Base-by-base conservation (phyloP, 2,888 invertebrate species). In the Cenopis cana region DNA sequence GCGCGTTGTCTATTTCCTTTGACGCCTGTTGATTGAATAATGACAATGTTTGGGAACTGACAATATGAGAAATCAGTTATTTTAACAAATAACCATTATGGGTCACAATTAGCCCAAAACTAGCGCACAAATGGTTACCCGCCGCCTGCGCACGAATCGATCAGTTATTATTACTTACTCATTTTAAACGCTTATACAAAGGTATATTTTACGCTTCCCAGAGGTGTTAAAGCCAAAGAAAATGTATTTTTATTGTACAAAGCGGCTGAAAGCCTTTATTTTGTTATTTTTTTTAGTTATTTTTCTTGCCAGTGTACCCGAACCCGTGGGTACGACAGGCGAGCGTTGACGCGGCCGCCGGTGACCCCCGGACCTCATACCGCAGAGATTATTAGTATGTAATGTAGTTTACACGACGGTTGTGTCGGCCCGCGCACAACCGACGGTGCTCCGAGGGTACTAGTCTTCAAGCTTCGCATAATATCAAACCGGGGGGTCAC, bases 141-240 rank as follows among this genome's bases (percentile, higher is more conserved):
- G 33, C n/a, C 55, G 60, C 24, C 60, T 60, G 71, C 70, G 24
- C 46, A 41, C 50, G 20, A 14, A 49, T 24, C 18, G 41, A 62
- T 67, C 61, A 73, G 73, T 76, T 46, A 46, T 46, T 46, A 46
- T 74, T 81, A 77, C 82, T 83, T 69, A 65, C 65, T 70, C 70
- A 66, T 84, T 85, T 82, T 78, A 77, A 82, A 84, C 78, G 85
- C 85, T 87, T 86, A 82, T 85, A 72, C 80, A 80, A 80, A 79
- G 68, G 79, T 82, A 85, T 85, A 85, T 83, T 83, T 84, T 85
- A 89, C 89, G 91, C 91, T 91, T 90, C 87, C 78, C 83, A 89
- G 88, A 89, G 87, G 89, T 85, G 87, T 87, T 83, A 78, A 79
- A 87, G 87, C 91, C 91, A 91, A 91, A 91, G 91, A 89, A 78